Conservation (phyloP, 2,888 invertebrate genomes). For the Aradus depressus region DNA sequence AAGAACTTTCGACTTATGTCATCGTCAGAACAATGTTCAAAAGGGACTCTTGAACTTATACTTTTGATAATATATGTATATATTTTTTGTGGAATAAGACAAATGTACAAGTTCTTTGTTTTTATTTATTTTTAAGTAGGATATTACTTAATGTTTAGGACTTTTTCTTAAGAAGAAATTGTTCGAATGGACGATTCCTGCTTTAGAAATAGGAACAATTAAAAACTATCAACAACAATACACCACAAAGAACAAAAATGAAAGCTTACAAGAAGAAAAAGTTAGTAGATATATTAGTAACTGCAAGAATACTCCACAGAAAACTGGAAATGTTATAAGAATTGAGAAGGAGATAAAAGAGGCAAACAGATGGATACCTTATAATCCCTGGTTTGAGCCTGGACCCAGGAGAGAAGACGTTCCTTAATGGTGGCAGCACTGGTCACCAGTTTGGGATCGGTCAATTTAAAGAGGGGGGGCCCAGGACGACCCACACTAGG, state of each 20-base stretch:
- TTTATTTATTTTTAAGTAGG: too few relatives aligned
- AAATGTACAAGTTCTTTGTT: too few relatives aligned
- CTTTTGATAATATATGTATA: too few relatives aligned
- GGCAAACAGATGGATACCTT: conserved; percentile 52
- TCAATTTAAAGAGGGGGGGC: conserved; percentile 77
- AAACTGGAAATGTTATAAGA: conserved; percentile 2
- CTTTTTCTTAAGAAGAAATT: too few relatives aligned
- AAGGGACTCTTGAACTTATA: too few relatives aligned
- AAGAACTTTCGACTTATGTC: too few relatives aligned
- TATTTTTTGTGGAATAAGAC: too few relatives aligned
- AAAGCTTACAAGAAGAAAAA: too few relatives aligned
- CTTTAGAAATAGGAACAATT: too few relatives aligned
- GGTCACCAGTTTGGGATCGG: conserved; percentile 77
- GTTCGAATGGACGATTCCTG: too few relatives aligned
- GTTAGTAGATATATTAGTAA: conserved; percentile 1
- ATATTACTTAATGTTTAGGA: too few relatives aligned
- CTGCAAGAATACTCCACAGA: neutral
- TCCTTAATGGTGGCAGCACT: conserved; percentile 94
- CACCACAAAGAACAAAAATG: conserved; percentile 8
- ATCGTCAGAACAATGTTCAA: too few relatives aligned
- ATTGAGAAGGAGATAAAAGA: conserved; percentile 2
- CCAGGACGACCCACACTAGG: conserved; percentile 34
- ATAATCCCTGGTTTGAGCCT: conserved; percentile 93
- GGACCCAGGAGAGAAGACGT: conserved; percentile 92
- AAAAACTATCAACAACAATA: conserved; percentile 13